phyloP scores from a whole-genome alignment of 2,113 vertebrate genomes.

The Hippotragus niger region DNA sequence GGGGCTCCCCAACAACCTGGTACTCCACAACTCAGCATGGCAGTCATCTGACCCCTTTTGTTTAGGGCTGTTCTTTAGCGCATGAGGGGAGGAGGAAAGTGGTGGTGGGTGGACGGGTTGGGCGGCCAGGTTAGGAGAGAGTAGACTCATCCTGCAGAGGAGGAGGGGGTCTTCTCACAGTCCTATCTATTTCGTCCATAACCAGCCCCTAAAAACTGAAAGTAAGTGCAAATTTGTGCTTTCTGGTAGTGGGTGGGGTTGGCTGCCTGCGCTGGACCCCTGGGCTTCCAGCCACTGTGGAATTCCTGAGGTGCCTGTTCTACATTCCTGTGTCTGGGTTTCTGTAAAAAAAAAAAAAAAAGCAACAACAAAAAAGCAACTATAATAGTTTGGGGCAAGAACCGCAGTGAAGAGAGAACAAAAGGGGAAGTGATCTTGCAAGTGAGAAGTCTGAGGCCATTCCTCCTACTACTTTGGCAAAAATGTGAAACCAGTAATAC shows the following conservation, averaged over 20 bases:
- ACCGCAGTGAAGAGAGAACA: neutral
- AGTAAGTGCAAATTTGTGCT: neutral
- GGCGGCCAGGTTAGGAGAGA: neutral
- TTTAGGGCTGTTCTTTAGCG: neutral
- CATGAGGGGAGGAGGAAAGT: neutral
- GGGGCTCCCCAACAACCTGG: neutral
- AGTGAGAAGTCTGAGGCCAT: neutral
- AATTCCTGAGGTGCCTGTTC: neutral
- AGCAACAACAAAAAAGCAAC: too few species aligned
- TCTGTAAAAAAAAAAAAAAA: neutral
- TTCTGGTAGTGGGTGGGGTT: neutral
- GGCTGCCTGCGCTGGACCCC: neutral
- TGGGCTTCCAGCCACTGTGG: neutral
- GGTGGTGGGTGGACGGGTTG: neutral
- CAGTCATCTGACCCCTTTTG: neutral
- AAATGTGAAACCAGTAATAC: neutral
- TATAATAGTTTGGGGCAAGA: neutral
- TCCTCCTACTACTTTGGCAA: neutral
- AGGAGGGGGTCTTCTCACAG: neutral
- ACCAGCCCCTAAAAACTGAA: neutral
- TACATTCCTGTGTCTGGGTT: neutral
- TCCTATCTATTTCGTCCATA: neutral
- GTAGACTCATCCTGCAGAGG: neutral
- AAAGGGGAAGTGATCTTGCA: neutral
- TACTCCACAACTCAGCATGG: neutral